A percentile compares a stretch with the other conserved stretches of the same genome.
phyloP scores from a whole-genome alignment of 2,797 vertebrate genomes.

The Podarcis lilfordi region DNA sequence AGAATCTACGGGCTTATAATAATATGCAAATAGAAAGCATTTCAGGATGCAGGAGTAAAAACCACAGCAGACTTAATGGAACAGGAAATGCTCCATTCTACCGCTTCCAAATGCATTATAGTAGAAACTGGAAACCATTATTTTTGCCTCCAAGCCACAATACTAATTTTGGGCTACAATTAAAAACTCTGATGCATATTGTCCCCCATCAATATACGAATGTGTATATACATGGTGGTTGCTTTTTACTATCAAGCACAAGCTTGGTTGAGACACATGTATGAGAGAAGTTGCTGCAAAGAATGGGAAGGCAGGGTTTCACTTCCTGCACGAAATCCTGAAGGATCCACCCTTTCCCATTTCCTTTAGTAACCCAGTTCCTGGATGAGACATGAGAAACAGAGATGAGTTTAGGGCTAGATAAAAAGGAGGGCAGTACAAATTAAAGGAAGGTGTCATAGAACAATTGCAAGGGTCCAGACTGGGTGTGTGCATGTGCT shows the following conservation, averaged over 20 bases:
- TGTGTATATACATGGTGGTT: too few species aligned
- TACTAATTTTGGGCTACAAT: background rate
- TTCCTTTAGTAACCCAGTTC: background rate
- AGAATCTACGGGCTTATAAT: background rate
- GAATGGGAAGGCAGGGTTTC: background rate
- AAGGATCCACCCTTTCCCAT: background rate
- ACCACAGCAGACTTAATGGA: slow-evolving; percentile 9
- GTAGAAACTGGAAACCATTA: background rate
- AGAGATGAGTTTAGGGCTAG: background rate
- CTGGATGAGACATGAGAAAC: background rate
- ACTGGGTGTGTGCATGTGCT: background rate
- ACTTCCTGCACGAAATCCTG: background rate
- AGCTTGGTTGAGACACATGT: background rate
- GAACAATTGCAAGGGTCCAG: background rate
- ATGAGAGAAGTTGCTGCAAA: background rate
- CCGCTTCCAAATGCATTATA: background rate
- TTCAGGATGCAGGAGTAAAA: slow-evolving; percentile 7
- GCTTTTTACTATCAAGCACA: background rate
- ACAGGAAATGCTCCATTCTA: background rate
- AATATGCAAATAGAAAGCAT: background rate
- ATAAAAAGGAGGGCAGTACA: background rate
- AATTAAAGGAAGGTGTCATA: background rate
- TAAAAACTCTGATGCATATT: background rate
- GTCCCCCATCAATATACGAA: too few species aligned
- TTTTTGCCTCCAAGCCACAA: background rate